phyloP scores from a whole-genome alignment of 2,113 vertebrate species.

The Pseudonaja textilis region DNA sequence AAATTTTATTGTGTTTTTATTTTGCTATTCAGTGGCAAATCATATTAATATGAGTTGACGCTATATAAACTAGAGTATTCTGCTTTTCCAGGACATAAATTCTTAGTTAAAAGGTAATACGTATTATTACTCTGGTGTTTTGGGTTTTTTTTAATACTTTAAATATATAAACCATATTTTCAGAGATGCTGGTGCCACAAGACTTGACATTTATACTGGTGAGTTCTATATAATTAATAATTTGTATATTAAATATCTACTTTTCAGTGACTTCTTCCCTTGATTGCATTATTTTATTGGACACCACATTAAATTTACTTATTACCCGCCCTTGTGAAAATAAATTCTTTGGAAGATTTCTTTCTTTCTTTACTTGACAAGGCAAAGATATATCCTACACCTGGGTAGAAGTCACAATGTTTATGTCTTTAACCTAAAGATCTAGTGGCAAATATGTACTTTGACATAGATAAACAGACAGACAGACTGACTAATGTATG shows the following conservation, averaged over 20 bases:
- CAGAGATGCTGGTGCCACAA: slow-evolving; percentile 80
- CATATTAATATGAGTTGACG: neutral
- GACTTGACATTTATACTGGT: slow-evolving; percentile 87
- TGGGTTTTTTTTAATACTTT: neutral
- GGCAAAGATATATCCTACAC: neutral
- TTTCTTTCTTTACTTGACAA: neutral
- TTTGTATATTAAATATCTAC: neutral
- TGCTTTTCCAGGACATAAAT: neutral
- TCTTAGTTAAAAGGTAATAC: neutral
- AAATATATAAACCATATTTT: slow-evolving; percentile 56
- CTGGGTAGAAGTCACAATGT: too few species aligned
- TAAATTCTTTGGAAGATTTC: neutral
- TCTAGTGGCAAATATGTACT: neutral
- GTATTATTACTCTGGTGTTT: neutral
- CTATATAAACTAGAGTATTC: neutral
- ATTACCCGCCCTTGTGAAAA: slow-evolving; percentile 5
- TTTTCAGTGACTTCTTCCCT: neutral
- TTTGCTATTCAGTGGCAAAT: neutral
- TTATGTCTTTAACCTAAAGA: neutral
- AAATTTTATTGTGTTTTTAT: neutral
- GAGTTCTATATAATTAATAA: slow-evolving; percentile 37
- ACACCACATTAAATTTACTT: neutral
- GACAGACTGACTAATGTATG: neutral
- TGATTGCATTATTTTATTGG: neutral
- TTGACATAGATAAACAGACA: too few species aligned